These are phyloP conservation scores for Theristicus caerulescens DNA, from an alignment of 2,113 vertebrate genomes.

Conservation along the genomic window DNA sequence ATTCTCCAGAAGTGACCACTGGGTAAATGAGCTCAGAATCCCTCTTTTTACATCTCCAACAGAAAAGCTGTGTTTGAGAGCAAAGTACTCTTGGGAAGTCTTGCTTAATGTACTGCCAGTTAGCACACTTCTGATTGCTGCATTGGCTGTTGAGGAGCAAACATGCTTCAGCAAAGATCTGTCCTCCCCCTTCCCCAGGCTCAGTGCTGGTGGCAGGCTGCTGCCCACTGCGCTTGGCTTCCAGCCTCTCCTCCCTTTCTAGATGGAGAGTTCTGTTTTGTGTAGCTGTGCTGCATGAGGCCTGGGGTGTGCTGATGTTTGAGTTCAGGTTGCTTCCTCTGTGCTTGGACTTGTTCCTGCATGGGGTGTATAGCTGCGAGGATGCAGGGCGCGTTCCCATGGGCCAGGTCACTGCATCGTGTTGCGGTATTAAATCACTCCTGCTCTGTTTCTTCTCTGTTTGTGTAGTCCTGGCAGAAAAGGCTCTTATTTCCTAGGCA, in stretches of 20 bases:
- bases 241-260: neutral
- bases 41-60: neutral
- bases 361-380: neutral
- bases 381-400: fast-evolving
- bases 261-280: neutral
- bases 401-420: fast-evolving
- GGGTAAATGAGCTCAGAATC: neutral
- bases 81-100: neutral
- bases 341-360: neutral
- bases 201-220: neutral
- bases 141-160: neutral
- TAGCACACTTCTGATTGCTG: neutral
- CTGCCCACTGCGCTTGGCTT: neutral
- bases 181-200: neutral
- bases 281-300: neutral
- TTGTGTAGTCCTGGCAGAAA: neutral
- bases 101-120: neutral
- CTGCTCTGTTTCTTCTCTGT: neutral
- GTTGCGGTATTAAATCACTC: neutral
- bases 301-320: neutral
- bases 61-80: neutral
- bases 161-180: neutral
- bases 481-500: neutral
- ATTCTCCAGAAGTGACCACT: neutral
- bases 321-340: too few relatives aligned